phyloP scores from a whole-genome alignment of 2,113 vertebrate genomes.

The Antechinus flavipes region DNA sequence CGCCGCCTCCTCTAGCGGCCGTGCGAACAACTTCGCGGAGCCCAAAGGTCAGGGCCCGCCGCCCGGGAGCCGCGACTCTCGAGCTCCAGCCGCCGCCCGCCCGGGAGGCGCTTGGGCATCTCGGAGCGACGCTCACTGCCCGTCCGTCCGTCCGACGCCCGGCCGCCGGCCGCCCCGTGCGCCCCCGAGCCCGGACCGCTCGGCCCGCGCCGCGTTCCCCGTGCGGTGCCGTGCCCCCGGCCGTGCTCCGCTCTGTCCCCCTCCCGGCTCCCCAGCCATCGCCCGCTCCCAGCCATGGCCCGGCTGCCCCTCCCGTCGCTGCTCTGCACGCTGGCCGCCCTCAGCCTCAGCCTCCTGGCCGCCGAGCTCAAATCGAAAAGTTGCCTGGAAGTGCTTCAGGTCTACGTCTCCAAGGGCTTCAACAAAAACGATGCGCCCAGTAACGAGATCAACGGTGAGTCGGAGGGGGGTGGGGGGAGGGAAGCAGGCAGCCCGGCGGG shows the following conservation, averaged over 20 bases:
- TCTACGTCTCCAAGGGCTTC: conserved; percentile 93
- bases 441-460: conserved; percentile 88
- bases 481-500: neutral
- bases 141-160: conserved; percentile 23
- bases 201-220: conserved; percentile 2
- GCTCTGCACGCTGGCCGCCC: conserved; percentile 82
- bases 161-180: conserved; percentile 2
- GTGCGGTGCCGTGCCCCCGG: conserved; percentile 4
- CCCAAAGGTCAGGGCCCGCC: conserved; percentile 42
- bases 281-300: conserved; percentile 77
- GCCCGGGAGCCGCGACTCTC: conserved; percentile 14
- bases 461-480: neutral
- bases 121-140: conserved; percentile 68
- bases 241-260: conserved; percentile 13
- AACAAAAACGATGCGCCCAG: conserved; percentile 93
- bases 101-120: conserved; percentile 60
- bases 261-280: conserved; percentile 68
- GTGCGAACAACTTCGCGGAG: conserved; percentile 22
- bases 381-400: conserved; percentile 91
- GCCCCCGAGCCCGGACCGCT: conserved; percentile 39
- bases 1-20: neutral
- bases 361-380: conserved; percentile 90
- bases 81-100: conserved; percentile 2
- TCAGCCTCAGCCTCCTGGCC: conserved; percentile 80
- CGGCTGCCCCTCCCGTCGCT: conserved; percentile 81